Evolutionary conservation across 2,797 vertebrate genomes (phyloP), one percentile per base, ranked within the genome.

Genomic region (Martes flavigula): DNA sequence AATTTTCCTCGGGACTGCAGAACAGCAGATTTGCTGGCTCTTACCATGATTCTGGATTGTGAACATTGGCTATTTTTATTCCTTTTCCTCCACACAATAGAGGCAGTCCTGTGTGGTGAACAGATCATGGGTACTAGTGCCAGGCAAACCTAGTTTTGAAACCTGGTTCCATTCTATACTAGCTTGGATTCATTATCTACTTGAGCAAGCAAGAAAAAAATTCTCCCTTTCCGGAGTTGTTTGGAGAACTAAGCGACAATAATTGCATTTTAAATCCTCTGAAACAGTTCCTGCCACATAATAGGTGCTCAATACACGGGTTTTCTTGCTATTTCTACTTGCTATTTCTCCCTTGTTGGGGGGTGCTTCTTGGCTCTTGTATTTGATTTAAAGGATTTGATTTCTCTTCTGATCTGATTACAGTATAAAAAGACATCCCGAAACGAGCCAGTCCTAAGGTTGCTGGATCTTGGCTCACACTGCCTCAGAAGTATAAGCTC

Each of bases 351-450:
- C 7, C 58, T 83, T 82, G 15, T 18, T 38, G 51, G 51, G n/a
- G 27, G 78, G 51, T 68, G 51, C 17, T 77, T 91, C 51, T 46
- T 86, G 21, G n/a, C 86, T 96, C 17, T 92, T 87, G 1, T 38
- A 48, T 64, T 91, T 96, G 38, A 58, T 70, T 70, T 51, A 58
- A 89, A 60, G 3, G 21, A 56, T 70, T 91, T 84, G 20, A 93
- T 83, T 87, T 97, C 40, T 68, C 62, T 54, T 72, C 54, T 87
- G 23, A 77, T 78, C 79, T 91, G 72, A 85, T 48, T 79, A 96
- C 40, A 87, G 4, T 72, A 30, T 94, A 84, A 91, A 75, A 92
- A 93, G 56, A 81, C 23, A 48, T 85, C 79, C 13, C 8, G 77
- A 46, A 75, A 46, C 2, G 43, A 48, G 73, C 46, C 27, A 46